Base-by-base conservation (phyloP, 2,797 vertebrate species). In the Graptemys geographica region DNA sequence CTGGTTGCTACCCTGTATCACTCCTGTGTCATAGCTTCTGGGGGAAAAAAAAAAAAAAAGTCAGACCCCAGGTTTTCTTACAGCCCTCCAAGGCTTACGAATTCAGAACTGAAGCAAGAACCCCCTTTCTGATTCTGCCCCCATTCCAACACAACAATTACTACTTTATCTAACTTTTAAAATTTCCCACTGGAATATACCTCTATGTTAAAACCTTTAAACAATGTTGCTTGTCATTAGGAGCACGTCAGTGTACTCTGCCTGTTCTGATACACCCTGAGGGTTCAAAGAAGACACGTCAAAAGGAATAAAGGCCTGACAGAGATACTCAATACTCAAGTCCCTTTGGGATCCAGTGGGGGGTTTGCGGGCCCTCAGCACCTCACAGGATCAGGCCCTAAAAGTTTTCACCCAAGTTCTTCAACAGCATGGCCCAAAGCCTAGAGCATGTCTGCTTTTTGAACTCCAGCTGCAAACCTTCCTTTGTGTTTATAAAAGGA, bases 321-420 rank as follows among this genome's bases (percentile, higher is more conserved):
- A 83, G 86, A 86, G 3, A 0, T 27, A 3, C 3, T 56, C 31
- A 86, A 7, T 15, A 83, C 6, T 4, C 2, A 10, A 2, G 33
- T 8, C 2, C 5, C 8, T 44, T 2, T n/a, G 1, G 3, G 2
- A 1, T 13, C 78, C 51, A 2, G 4, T 41, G 52, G 0, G 0
- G 0, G 4, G 72, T 9, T 55, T 90, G 25, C 7, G 19, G 21
- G 11, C 0, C 1, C 18, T 72, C 0, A 0, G 41, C 28, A 76
- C 41, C 31, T 15, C 49, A 2, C 10, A 69, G 28, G 59, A 83
- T 79, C 6, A 47, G 41, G 37, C 72, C 13, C 72, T 44, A 81
- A 19, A 95, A 49, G 47, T 41, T 87, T 65, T 41, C 6, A 6
- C 11, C 33, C n/a, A 57, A 88, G 13, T 37, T 86, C 8, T 72